phyloP scores from a whole-genome alignment of 2,888 invertebrate species.

The Eretmocerus hayati region DNA sequence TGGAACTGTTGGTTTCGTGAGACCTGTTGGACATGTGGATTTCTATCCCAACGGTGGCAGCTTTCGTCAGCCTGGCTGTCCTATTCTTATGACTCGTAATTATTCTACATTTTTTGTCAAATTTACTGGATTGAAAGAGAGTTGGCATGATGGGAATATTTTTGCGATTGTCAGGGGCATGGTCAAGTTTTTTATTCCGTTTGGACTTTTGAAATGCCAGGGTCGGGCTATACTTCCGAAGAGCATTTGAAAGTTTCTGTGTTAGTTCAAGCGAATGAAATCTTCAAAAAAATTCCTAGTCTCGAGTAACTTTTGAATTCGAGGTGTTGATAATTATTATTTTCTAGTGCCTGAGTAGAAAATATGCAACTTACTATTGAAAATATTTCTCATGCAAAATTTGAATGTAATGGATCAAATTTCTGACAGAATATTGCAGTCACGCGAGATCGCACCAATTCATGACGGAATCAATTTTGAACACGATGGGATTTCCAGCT shows the following conservation, averaged over 20 bases:
- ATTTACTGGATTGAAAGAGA: neutral
- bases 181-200: no score
- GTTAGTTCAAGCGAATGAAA: neutral
- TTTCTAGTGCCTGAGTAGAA: no score
- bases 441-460: slow-evolving; percentile 59
- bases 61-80: slow-evolving; percentile 64
- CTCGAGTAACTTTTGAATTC: no score
- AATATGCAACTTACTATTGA: neutral
- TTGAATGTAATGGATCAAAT: neutral
- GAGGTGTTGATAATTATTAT: no score
- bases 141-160: no score
- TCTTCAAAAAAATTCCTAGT: no score
- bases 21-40: slow-evolving; percentile 62
- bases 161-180: no score
- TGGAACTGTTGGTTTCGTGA: slow-evolving; percentile 57
- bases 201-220: no score
- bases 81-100: slow-evolving; percentile 41
- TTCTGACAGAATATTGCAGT: slow-evolving; percentile 57
- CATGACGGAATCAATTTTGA: slow-evolving; percentile 60
- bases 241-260: neutral
- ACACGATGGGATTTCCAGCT: slow-evolving; percentile 51
- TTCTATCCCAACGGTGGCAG: slow-evolving; percentile 69
- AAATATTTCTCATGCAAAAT: neutral
- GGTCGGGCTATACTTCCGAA: no score
- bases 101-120: slow-evolving; percentile 4